These are phyloP conservation scores for Sturnus vulgaris DNA, from an alignment of 2,113 vertebrate genomes.

Conservation along the genomic window DNA sequence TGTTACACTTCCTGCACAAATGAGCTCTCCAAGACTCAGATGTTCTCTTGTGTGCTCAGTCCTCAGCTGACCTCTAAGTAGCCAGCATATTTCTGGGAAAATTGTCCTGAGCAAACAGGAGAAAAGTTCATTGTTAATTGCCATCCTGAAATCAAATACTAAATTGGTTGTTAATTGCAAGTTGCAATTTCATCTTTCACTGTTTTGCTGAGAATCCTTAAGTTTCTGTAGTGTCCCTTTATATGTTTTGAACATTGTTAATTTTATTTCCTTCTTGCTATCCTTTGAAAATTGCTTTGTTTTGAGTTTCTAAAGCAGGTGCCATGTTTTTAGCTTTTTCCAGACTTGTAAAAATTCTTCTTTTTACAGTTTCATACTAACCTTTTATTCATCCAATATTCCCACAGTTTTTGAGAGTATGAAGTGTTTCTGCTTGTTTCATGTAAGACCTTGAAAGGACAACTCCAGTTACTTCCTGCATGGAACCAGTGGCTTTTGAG, in stretches of 20 bases:
- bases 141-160: background rate
- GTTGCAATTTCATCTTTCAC: background rate
- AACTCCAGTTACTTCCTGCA: background rate
- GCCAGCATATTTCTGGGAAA: background rate
- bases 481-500: background rate
- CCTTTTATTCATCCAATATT: background rate
- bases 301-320: background rate
- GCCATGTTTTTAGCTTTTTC: background rate
- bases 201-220: background rate
- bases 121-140: background rate
- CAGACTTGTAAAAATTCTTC: background rate
- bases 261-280: background rate
- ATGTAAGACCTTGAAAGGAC: background rate
- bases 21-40: background rate
- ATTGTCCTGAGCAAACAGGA: background rate
- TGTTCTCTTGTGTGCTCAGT: background rate
- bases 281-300: background rate
- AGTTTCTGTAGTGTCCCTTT: background rate
- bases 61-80: background rate
- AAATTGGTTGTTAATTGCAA: background rate
- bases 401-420: background rate
- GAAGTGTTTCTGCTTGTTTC: background rate
- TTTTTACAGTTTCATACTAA: background rate
- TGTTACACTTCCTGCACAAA: background rate
- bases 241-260: background rate